phyloP scores from a whole-genome alignment of 2,113 vertebrate species.

The Platysternon megacephalum region DNA sequence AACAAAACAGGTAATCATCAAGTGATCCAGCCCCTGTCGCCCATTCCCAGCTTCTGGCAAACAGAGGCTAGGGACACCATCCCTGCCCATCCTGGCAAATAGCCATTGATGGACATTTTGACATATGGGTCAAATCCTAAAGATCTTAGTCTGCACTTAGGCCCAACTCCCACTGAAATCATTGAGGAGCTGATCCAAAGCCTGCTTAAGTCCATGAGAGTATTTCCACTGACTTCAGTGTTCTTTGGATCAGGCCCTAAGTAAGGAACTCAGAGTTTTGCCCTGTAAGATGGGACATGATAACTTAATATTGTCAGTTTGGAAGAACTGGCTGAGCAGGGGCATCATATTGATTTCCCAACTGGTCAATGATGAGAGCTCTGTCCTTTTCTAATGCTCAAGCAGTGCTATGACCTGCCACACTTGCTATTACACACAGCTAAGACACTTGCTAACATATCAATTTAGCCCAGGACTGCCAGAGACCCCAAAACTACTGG shows the following conservation, averaged over 20 bases:
- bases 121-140: neutral
- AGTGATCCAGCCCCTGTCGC: too few species aligned
- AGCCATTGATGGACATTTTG: too few species aligned
- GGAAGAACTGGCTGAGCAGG: neutral
- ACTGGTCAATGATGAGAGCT: neutral
- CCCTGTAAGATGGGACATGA: rapidly evolving
- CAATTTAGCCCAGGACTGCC: neutral
- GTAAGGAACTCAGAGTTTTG: neutral
- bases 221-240: neutral
- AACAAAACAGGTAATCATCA: too few species aligned
- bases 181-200: neutral
- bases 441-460: neutral
- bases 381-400: neutral
- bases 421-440: neutral
- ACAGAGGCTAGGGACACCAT: too few species aligned
- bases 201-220: neutral
- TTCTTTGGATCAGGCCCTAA: neutral
- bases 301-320: neutral
- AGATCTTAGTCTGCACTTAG: neutral
- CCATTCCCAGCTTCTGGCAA: too few species aligned
- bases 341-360: neutral
- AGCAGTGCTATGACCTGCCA: neutral
- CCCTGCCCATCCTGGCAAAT: too few species aligned
- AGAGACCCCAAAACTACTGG: neutral
- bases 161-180: neutral